Percentiles rank a stretch among this genome's conserved stretches.
phyloP scores from a whole-genome alignment of 2,797 vertebrate genomes.

The Acropternis orthonyx region DNA sequence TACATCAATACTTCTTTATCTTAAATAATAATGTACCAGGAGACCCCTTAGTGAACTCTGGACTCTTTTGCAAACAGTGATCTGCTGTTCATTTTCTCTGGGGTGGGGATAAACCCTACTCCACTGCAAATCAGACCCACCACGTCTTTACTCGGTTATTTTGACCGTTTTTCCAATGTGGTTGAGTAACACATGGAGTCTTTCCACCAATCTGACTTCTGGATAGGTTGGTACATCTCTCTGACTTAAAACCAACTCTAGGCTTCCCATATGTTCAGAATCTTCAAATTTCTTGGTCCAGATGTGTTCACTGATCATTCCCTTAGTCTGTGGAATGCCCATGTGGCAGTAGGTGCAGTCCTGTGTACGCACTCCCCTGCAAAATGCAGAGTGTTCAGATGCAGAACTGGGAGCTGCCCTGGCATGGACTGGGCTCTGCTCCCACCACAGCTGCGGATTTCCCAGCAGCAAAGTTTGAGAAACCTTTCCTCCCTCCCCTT shows the following conservation, averaged over 20 bases:
- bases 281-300: background rate
- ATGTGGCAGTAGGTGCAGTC: rapidly evolving
- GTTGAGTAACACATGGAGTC: background rate
- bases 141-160: background rate
- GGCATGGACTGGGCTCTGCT: background rate
- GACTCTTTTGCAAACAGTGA: background rate
- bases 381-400: background rate
- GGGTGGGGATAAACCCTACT: background rate
- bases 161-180: background rate
- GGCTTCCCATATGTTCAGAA: background rate
- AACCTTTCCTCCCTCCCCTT: background rate
- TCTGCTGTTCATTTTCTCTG: background rate
- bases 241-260: background rate
- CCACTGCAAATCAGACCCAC: background rate
- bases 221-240: background rate
- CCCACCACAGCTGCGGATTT: background rate
- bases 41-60: background rate
- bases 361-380: rapidly evolving
- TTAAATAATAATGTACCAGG: background rate
- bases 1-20: background rate
- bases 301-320: background rate
- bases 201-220: background rate
- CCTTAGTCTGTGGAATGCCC: background rate
- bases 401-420: background rate
- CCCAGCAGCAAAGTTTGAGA: background rate